Percentiles rank a stretch among this genome's conserved stretches.
Evolutionary conservation across 2,113 vertebrate genomes (phyloP).

Genomic region (Sciurus niger): DNA sequence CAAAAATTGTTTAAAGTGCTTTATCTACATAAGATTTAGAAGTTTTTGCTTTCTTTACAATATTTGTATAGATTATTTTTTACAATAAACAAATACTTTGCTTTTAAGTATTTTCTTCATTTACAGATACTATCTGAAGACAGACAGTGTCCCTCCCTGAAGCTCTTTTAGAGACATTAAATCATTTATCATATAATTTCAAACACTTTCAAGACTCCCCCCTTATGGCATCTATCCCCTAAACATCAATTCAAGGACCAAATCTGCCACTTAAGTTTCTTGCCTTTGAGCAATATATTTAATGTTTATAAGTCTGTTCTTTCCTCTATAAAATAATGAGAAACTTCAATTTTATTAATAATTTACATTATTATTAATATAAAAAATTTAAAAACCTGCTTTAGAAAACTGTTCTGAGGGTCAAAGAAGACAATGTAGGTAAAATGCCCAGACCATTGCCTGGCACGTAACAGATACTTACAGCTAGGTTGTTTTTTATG

Average conservation of each 20-base stretch:
- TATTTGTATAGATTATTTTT: not conserved
- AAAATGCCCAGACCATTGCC: not conserved
- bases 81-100: not conserved
- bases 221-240: not conserved
- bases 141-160: not conserved
- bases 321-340: slow-evolving; percentile 33
- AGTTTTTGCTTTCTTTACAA: not conserved
- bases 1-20: not conserved
- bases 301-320: slow-evolving; percentile 9
- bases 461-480: not conserved
- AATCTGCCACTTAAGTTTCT: not conserved
- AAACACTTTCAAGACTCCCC: not conserved
- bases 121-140: not conserved
- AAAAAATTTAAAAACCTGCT: not conserved
- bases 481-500: no score
- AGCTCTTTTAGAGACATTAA: not conserved
- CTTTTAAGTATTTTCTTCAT: not conserved
- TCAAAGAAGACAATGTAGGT: not conserved
- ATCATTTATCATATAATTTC: not conserved
- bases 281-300: slow-evolving; percentile 23
- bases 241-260: not conserved
- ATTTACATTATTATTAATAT: not conserved
- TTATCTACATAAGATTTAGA: not conserved
- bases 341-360: not conserved
- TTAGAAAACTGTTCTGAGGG: not conserved